A percentile compares a stretch with the other conserved stretches of the same genome.
Evolutionary conservation across 2,888 invertebrate genomes (phyloP).

Genomic region (Cetonia aurata): DNA sequence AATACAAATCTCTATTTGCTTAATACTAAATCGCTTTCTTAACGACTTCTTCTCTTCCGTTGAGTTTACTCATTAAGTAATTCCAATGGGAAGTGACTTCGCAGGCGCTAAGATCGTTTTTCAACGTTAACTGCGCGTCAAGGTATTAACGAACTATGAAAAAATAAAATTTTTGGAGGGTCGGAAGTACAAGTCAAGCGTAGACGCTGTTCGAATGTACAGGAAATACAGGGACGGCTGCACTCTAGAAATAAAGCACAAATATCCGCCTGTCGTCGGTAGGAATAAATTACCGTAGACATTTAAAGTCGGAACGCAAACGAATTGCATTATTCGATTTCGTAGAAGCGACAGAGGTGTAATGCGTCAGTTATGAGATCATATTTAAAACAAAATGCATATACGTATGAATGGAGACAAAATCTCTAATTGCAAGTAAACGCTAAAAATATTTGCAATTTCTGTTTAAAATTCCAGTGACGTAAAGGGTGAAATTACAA

Average conservation of each 20-base stretch:
- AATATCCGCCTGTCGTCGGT: background rate
- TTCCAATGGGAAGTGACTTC: slow-evolving; percentile 33
- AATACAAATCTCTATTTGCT: too few species aligned
- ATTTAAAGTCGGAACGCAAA: background rate
- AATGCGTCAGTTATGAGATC: background rate
- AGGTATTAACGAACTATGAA: background rate
- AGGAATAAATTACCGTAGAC: slow-evolving; percentile 15
- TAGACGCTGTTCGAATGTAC: slow-evolving; percentile 5
- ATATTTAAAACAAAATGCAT: too few species aligned
- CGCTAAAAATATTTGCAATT: too few species aligned
- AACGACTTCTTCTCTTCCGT: background rate
- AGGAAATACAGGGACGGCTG: slow-evolving; percentile 39
- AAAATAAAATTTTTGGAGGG: background rate
- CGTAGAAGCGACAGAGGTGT: background rate
- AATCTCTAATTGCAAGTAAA: too few species aligned
- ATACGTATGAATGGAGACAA: too few species aligned
- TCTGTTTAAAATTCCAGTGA: too few species aligned
- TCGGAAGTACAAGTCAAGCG: slow-evolving; percentile 27
- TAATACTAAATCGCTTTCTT: background rate
- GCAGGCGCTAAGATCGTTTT: slow-evolving; percentile 4
- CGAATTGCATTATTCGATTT: slow-evolving; percentile 10
- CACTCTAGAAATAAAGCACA: slow-evolving; percentile 33
- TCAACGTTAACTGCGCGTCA: slow-evolving; percentile 26
- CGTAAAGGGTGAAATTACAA: too few species aligned
- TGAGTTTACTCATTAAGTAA: slow-evolving; percentile 17